These are phyloP conservation scores for Aculops lycopersici DNA, from an alignment of 1,140 invertebrate species.

Conservation along the genomic window DNA sequence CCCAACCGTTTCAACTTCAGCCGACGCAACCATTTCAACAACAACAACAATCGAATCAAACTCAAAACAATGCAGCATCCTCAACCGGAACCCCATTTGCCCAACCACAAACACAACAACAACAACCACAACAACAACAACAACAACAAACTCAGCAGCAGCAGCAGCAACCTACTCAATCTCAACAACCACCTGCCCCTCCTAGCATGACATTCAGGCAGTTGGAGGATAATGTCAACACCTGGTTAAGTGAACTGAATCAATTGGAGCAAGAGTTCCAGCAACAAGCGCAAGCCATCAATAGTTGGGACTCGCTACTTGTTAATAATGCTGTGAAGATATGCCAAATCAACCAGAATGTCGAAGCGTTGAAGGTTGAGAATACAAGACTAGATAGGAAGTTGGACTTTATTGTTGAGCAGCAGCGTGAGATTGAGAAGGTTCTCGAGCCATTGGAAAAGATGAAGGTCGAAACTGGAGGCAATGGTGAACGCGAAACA, in stretches of 20 bases:
- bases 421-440: constrained; percentile 68
- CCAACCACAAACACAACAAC: constrained; percentile 14
- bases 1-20: too few species aligned
- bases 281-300: constrained; percentile 69
- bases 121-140: constrained; percentile 14
- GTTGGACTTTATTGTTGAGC: constrained; percentile 63
- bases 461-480: constrained; percentile 22
- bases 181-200: not conserved
- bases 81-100: too few species aligned
- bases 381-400: constrained; percentile 65
- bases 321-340: constrained; percentile 48
- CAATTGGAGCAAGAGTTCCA: constrained; percentile 73
- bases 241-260: constrained; percentile 70
- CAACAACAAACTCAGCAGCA: constrained; percentile 12
- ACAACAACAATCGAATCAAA: not conserved
- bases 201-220: constrained; percentile 40
- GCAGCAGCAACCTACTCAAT: constrained; percentile 1
- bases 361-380: constrained; percentile 52
- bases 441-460: constrained; percentile 49
- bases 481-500: constrained; percentile 51
- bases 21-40: not conserved
- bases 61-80: too few species aligned
- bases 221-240: constrained; percentile 68
- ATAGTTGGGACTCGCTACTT: constrained; percentile 64
- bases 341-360: constrained; percentile 41